A percentile compares a stretch with the other conserved stretches of the same genome.
Conservation (phyloP, 1,140 invertebrate species). For the Lepidurus apus region DNA sequence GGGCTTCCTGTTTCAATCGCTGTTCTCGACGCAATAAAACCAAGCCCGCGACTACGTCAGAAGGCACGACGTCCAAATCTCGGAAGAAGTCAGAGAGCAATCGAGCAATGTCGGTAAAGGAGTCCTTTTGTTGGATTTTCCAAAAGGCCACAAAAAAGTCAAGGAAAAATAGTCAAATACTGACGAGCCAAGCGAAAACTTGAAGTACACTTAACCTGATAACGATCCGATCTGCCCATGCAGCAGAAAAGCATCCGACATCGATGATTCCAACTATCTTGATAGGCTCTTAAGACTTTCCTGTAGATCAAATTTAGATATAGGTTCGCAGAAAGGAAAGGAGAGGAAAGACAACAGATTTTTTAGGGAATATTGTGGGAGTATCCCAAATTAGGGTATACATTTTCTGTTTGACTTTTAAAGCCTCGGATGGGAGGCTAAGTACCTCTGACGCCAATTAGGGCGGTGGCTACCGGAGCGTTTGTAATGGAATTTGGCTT, state of each 20-base stretch:
- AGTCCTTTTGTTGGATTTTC: slow-evolving; percentile 54
- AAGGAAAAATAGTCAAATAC: background rate
- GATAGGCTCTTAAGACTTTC: slow-evolving; percentile 80
- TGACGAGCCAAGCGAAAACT: background rate
- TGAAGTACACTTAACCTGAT: slow-evolving; percentile 51
- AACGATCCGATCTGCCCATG: slow-evolving; percentile 70
- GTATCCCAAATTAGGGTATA: slow-evolving; percentile 15
- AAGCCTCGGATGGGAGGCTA: background rate
- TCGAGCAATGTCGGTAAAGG: slow-evolving; percentile 78
- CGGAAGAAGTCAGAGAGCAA: slow-evolving; percentile 83
- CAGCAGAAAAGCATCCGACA: slow-evolving; percentile 81
- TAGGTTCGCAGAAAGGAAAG: background rate
- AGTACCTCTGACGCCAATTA: slow-evolving; percentile 81
- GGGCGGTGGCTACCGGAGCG: slow-evolving; percentile 67
- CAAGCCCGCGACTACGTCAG: slow-evolving; percentile 80
- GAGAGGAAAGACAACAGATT: background rate
- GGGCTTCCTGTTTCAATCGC: slow-evolving; percentile 68
- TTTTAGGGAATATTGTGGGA: background rate
- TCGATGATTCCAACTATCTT: slow-evolving; percentile 84
- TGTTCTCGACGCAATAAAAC: slow-evolving; percentile 76
- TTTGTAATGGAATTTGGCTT: slow-evolving; percentile 62
- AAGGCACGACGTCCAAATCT: slow-evolving; percentile 85
- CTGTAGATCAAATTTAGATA: slow-evolving; percentile 49
- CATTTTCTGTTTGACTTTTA: background rate
- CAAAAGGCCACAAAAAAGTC: slow-evolving; percentile 36